Conservation (phyloP, 2,888 invertebrate genomes). For the Bellardia bayeri region DNA sequence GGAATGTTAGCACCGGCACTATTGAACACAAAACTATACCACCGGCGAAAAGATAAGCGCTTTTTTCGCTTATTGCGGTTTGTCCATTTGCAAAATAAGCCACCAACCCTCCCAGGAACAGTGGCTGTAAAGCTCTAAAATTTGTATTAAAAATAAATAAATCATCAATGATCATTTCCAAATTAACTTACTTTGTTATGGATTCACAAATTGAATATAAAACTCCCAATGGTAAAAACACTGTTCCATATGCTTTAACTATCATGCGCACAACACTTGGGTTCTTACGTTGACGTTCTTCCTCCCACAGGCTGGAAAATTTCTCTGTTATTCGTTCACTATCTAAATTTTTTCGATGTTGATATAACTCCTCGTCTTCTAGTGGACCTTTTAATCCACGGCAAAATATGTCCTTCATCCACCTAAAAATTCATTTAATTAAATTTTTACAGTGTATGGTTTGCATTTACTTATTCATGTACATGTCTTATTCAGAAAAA, state of each 20-base stretch:
- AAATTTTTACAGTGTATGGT: no score
- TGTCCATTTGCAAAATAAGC: conserved; percentile 86
- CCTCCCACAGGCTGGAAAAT: conserved; percentile 84
- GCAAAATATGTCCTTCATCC: conserved; percentile 85
- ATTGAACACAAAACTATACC: conserved; percentile 87
- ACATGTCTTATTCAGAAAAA: no score
- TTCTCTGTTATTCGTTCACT: conserved; percentile 85
- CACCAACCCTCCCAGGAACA: conserved; percentile 88
- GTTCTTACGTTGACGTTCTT: conserved; percentile 80
- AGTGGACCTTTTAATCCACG: conserved; percentile 85
- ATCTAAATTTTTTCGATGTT: conserved; percentile 85
- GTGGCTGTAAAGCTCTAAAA: conserved; percentile 87
- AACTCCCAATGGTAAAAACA: conserved; percentile 81
- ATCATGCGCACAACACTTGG: conserved; percentile 85
- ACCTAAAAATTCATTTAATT: conserved; percentile 78
- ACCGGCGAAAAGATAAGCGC: conserved; percentile 88
- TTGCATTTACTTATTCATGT: no score
- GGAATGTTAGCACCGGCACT: conserved; percentile 87
- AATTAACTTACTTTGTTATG: conserved; percentile 79
- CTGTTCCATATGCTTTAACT: conserved; percentile 83
- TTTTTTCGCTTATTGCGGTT: conserved; percentile 84
- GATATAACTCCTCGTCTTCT: conserved; percentile 86
- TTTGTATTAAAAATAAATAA: background rate
- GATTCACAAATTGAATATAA: conserved; percentile 80
- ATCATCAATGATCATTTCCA: conserved; percentile 22